Percentiles rank a stretch among this genome's conserved stretches.
These are phyloP conservation scores for Drosophila anceps DNA, from an alignment of 2,888 invertebrate species.

Conservation along the genomic window DNA sequence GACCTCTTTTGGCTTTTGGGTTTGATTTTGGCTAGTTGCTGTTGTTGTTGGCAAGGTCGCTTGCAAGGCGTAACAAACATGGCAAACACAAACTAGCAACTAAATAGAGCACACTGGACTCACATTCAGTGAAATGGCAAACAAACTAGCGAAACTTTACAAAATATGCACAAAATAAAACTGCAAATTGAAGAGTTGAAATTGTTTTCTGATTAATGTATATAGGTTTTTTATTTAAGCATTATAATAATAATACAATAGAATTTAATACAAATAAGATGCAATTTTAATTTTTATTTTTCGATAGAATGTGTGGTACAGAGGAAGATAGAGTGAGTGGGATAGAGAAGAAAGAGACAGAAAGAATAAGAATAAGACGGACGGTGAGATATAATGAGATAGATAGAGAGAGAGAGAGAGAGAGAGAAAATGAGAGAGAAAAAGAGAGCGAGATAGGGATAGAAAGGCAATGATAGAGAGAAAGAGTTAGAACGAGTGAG, in stretches of 20 bases:
- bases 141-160: not conserved
- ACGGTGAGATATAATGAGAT: too few relatives aligned
- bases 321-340: too few relatives aligned
- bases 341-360: too few relatives aligned
- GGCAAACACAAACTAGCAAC: conserved; percentile 42
- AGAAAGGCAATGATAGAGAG: not conserved
- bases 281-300: too few relatives aligned
- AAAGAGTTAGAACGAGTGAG: too few relatives aligned
- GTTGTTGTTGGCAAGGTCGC: conserved; percentile 74
- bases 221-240: too few relatives aligned
- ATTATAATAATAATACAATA: too few relatives aligned
- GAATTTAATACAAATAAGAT: too few relatives aligned
- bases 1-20: conserved; percentile 55
- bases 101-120: conserved; percentile 39
- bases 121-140: not conserved
- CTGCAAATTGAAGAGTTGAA: not conserved
- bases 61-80: conserved; percentile 60
- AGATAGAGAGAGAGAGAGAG: not conserved
- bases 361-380: too few relatives aligned
- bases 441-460: not conserved
- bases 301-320: too few relatives aligned
- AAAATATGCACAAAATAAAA: too few relatives aligned
- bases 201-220: not conserved
- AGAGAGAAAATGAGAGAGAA: not conserved
- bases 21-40: conserved; percentile 68